Evolutionary conservation across 2,888 invertebrate species (phyloP), one percentile per base, ranked within the genome.

Genomic region (Mellilla xanthometata): DNA sequence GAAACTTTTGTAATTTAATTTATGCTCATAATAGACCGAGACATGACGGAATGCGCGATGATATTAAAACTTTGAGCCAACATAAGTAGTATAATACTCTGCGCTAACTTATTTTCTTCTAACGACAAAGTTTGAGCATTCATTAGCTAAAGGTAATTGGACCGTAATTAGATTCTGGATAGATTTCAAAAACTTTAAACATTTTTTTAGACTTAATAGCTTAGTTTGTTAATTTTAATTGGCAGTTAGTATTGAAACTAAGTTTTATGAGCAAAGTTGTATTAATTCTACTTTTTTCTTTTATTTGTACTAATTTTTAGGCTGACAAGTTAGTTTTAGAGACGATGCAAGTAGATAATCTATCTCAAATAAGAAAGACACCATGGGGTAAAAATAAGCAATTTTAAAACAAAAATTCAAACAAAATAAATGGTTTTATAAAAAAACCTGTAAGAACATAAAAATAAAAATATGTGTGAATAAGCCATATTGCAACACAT

Each of bases 1-100:
- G 55, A 49, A 82, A 83, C 66, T 83, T 81, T 76, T 61, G 64
- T 76, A 74, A 82, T 81, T 78, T 80, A 76, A 83, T 83, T 77
- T 72, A 71, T 68, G 71, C 60, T 72, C 65, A 69, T 73, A 76
- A 72, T 74, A 72, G 63, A 67, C 63, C 64, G 62, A 68, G 69
- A 68, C 65, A 72, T 68, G 70, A 66, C 43, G 60, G 66, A 65
- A 71, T 69, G 68, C 59, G 66, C 67, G 65, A 70, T 71, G 60
- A 63, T 66, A 69, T 73, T 71, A 68, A 70, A 76, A 72, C 65
- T 74, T 71, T 51, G n/a, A n/a, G 39, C 48, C 54, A 53, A 48
- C 60, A 54, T 66, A 66, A 64, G 65, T 67, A 65, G 32, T 43
- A 53, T 39, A 29, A 42, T 56, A 47, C 30, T 31, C 33, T 12